Percentiles rank a stretch among this genome's conserved stretches.
Evolutionary conservation across 1,140 invertebrate species (phyloP).

Genomic region (Protaetia brevitarsis): DNA sequence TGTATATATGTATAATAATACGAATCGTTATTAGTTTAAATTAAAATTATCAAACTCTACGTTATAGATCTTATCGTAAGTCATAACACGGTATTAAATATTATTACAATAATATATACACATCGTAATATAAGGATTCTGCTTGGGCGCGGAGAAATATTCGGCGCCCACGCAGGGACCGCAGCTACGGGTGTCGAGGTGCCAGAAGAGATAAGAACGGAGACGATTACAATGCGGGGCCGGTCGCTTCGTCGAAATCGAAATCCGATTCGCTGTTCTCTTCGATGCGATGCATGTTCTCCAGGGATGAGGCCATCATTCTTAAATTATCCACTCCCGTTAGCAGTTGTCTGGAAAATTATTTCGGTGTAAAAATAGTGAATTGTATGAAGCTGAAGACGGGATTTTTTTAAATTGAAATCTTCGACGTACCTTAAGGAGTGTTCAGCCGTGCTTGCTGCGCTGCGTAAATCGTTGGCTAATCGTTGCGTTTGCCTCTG

Average conservation of each 20-base stretch:
- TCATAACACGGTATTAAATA: background rate
- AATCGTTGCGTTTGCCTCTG: conserved; percentile 46
- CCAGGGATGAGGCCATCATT: conserved; percentile 58
- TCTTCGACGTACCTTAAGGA: conserved; percentile 58
- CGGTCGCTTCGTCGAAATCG: conserved; percentile 54
- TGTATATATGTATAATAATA: background rate
- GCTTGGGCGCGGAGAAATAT: background rate
- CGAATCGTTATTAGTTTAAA: background rate
- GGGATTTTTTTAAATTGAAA: background rate
- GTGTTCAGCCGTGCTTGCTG: conserved; percentile 62
- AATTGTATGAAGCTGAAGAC: background rate
- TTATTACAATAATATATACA: background rate
- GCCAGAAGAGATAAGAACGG: background rate
- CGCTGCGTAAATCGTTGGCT: conserved; percentile 56
- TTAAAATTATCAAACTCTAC: background rate
- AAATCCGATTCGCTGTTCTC: conserved; percentile 53
- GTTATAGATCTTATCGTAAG: background rate
- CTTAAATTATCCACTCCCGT: conserved; percentile 64
- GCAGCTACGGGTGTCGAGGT: no score
- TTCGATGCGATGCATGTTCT: conserved; percentile 57
- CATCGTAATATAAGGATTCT: background rate
- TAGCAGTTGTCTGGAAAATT: conserved; percentile 60
- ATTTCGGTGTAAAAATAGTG: no score
- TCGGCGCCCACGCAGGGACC: background rate
- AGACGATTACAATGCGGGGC: background rate